A percentile compares a stretch with the other conserved stretches of the same genome.
These are phyloP conservation scores for Dysmachus trigonus DNA, from an alignment of 2,888 invertebrate species.

Conservation along the genomic window DNA sequence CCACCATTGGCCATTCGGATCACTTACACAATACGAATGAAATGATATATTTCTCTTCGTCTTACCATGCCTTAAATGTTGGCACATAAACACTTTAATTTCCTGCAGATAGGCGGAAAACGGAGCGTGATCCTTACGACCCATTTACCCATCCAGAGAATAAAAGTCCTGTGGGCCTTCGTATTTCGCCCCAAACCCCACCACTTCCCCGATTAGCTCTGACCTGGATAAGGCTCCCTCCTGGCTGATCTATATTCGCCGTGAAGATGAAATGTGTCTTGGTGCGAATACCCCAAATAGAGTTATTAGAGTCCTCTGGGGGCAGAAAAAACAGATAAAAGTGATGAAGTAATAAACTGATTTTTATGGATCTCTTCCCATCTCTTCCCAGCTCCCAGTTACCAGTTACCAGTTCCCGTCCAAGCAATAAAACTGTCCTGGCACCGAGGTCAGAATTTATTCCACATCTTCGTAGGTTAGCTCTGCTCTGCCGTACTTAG, in stretches of 20 bases:
- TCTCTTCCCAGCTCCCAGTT: too few species aligned
- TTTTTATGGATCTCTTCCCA: constrained; percentile 10
- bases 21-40: not conserved
- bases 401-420: not conserved
- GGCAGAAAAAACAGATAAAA: not conserved
- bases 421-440: not conserved
- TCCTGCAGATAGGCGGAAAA: not conserved
- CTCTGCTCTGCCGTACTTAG: too few species aligned
- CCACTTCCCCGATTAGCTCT: not conserved
- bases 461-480: not conserved
- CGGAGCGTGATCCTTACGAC: not conserved
- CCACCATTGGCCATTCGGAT: not conserved
- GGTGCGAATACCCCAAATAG: not conserved
- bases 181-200: not conserved
- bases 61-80: not conserved
- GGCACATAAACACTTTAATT: not conserved
- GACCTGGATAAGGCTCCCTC: not conserved
- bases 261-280: not conserved
- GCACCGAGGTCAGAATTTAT: not conserved
- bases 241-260: not conserved
- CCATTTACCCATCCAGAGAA: not conserved
- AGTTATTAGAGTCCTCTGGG: not conserved
- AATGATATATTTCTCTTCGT: not conserved
- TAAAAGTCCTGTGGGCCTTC: not conserved
- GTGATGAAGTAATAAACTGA: constrained; percentile 23